Base-by-base conservation (phyloP, 2,888 invertebrate species). In the Psococerastis gibbosa region DNA sequence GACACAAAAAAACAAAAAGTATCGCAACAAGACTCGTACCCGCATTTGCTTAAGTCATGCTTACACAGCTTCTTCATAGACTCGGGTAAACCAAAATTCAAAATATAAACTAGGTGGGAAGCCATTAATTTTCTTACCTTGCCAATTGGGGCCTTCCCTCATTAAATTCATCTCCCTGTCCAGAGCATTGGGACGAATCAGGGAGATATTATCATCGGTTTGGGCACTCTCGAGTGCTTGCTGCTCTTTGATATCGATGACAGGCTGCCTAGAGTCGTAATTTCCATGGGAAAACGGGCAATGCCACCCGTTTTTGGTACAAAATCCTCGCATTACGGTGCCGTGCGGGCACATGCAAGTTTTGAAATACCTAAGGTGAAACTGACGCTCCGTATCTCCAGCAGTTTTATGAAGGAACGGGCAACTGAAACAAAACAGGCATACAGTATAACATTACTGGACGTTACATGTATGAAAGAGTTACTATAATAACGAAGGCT, bases 341-440 rank as follows among this genome's bases (percentile, higher is more conserved):
- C 97, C 94, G 64, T 97, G 94, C n/a, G 97, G 95, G 64, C 98
- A 98, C 78, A 94, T 92, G 57, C 95, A 95, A 22, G 97, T 97
- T 66, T 98, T 98, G 68, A 95, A 98, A 65, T 98, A 97, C 51
- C 97, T 77, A 53, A 97, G 70, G 65, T 98, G 98, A 66, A 97
- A 98, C 50, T 95, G 76, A 43, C 97, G 73, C 63, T 98, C 98
- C 43, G 97, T 97, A 64, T 98, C 97, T 32, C 97, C 97, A 18
- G 97, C 97, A 27, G 95, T 97, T 53, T 97, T 78, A 65, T 98
- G 98, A 48, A 97, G 68, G 64, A 79, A 92, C 13, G 88, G 87
- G 58, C 97, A 98, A 51, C 95, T 97, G 65, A 17, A 60, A 57
- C 34, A 34, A 44, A 38, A 41, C 15, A 15, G 18, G n/a, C n/a